Conservation (phyloP, 2,113 vertebrate genomes). For the Collichthys lucidus region DNA sequence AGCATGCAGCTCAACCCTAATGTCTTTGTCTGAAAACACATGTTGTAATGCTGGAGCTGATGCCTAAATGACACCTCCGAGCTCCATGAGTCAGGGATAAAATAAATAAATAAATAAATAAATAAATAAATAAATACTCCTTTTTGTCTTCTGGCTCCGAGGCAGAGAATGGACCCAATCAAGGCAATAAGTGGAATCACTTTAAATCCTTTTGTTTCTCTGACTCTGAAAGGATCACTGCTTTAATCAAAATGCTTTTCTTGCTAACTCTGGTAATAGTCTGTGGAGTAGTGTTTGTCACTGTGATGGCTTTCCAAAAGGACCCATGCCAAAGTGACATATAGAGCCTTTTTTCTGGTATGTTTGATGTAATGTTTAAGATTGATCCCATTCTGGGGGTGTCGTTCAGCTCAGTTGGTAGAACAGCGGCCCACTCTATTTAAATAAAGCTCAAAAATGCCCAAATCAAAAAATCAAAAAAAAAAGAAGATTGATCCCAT, state of each 20-base stretch:
- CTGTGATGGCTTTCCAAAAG: slow-evolving; percentile 30
- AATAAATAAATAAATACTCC: background rate
- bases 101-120: background rate
- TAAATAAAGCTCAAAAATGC: too few relatives aligned
- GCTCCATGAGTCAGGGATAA: background rate
- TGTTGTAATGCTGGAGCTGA: slow-evolving; percentile 24
- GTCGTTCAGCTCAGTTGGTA: too few relatives aligned
- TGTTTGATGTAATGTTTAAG: slow-evolving; percentile 34
- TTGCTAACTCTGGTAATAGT: slow-evolving; percentile 14
- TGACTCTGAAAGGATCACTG: slow-evolving; percentile 4
- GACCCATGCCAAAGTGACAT: slow-evolving; percentile 37
- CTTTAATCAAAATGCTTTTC: slow-evolving; percentile 46
- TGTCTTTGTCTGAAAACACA: slow-evolving; percentile 42
- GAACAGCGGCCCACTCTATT: too few relatives aligned
- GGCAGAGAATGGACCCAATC: slow-evolving; percentile 43
- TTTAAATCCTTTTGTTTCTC: slow-evolving; percentile 45
- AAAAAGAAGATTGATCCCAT: slow-evolving; percentile 19
- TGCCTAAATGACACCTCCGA: slow-evolving; percentile 37
- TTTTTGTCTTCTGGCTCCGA: slow-evolving; percentile 9
- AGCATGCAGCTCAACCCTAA: background rate
- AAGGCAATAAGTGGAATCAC: slow-evolving; percentile 37
- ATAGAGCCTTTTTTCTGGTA: slow-evolving; percentile 11
- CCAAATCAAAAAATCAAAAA: too few relatives aligned
- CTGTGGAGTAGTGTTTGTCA: slow-evolving; percentile 32
- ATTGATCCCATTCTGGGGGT: slow-evolving; percentile 34